A percentile compares a stretch with the other conserved stretches of the same genome.
phyloP scores from a whole-genome alignment of 2,888 invertebrate genomes.

The Branchipolynoe longqiensis region DNA sequence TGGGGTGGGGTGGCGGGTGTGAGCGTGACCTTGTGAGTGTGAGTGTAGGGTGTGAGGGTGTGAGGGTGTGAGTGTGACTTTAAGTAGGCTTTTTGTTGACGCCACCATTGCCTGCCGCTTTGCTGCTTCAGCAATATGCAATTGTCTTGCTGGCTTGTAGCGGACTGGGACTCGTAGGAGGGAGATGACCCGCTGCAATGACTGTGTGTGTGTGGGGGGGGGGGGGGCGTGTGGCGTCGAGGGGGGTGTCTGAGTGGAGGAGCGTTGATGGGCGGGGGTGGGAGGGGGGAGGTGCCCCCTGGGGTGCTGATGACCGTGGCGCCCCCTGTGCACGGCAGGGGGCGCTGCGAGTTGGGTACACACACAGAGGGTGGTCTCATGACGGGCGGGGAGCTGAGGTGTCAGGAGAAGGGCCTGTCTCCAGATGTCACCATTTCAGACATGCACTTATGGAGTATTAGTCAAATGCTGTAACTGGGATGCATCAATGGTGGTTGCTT shows the following conservation, averaged over 20 bases:
- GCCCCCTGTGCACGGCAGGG: background rate
- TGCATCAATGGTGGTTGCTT: no score
- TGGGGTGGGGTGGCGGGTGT: no score
- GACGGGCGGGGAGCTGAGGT: background rate
- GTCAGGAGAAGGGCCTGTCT: background rate
- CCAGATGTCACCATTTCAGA: constrained; percentile 16
- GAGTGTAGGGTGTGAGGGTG: no score
- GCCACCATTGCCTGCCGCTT: background rate
- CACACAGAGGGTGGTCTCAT: background rate
- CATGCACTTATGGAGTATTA: background rate
- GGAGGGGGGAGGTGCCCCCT: background rate
- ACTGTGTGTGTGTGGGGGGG: no score
- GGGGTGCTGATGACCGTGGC: background rate
- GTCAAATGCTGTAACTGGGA: no score
- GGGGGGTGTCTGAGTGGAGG: no score
- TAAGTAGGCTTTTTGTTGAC: constrained; percentile 11
- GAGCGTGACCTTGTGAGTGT: no score
- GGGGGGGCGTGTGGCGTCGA: no score
- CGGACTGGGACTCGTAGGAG: background rate
- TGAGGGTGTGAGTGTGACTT: background rate
- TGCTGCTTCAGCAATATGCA: constrained; percentile 16
- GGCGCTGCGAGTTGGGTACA: background rate
- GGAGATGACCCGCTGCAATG: no score
- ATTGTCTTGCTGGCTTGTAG: background rate
- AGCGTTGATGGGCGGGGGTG: background rate